phyloP scores from a whole-genome alignment of 2,888 invertebrate species.

The Matsumyia berberina region DNA sequence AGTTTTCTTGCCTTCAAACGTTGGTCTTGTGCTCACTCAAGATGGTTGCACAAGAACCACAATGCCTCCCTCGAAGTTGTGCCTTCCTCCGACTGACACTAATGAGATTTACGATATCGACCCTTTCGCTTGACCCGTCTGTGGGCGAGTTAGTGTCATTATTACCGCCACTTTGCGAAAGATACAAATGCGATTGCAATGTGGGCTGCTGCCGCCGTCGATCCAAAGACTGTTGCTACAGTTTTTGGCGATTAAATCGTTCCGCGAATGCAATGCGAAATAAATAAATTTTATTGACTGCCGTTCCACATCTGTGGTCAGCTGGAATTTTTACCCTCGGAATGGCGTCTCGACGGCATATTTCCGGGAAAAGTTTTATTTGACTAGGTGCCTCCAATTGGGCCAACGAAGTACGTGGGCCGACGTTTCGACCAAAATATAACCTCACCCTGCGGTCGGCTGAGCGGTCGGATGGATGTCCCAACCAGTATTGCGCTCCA shows the following conservation, averaged over 20 bases:
- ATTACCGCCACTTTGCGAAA: constrained; percentile 54
- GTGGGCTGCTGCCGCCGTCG: constrained; percentile 33
- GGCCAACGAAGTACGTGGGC: background rate
- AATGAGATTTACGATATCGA: constrained; percentile 64
- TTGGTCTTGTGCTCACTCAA: constrained; percentile 4
- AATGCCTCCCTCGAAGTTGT: background rate
- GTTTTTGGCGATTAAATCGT: constrained; percentile 53
- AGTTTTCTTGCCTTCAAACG: constrained; percentile 17
- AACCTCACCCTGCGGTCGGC: background rate
- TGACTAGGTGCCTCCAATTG: background rate
- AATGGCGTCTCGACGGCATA: background rate
- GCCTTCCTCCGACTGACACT: constrained; percentile 36
- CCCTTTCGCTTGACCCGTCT: constrained; percentile 39
- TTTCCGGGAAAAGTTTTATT: constrained; percentile 46
- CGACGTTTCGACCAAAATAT: constrained; percentile 4
- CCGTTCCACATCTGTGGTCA: constrained; percentile 69
- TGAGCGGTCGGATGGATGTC: background rate
- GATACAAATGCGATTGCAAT: constrained; percentile 41
- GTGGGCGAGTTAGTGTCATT: constrained; percentile 53
- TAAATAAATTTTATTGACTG: constrained; percentile 59
- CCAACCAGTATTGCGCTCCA: background rate
- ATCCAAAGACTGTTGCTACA: constrained; percentile 20
- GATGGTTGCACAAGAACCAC: constrained; percentile 42
- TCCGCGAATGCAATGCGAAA: constrained; percentile 27
- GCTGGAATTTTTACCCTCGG: constrained; percentile 34